Conservation (phyloP, 2,113 vertebrate genomes). For the Suricata suricatta region DNA sequence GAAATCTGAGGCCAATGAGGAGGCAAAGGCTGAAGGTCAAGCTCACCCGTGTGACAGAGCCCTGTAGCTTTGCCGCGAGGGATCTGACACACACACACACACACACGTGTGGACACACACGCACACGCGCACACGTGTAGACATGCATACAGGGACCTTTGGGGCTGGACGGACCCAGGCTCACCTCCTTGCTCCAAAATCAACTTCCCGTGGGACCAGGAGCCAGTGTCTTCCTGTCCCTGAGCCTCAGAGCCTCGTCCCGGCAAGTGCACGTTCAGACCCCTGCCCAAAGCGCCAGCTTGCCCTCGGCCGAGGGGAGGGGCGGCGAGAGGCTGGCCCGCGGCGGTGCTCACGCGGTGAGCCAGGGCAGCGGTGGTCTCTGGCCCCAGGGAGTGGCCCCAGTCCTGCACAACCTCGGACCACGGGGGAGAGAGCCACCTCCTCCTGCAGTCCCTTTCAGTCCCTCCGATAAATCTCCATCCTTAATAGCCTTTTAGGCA, state of each 20-base stretch:
- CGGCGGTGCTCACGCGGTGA: rapidly evolving
- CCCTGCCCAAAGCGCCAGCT: too few relatives aligned
- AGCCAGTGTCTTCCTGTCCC: not conserved
- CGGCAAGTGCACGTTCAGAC: not conserved
- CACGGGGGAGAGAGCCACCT: not conserved
- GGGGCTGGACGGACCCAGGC: too few relatives aligned
- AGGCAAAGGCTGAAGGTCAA: not conserved
- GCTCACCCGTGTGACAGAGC: not conserved
- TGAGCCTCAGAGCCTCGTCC: not conserved
- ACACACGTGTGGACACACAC: too few relatives aligned
- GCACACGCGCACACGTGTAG: too few relatives aligned
- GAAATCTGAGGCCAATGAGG: not conserved
- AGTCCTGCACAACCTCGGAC: not conserved
- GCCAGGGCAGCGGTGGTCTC: not conserved
- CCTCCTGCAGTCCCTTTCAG: not conserved
- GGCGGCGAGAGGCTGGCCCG: not conserved
- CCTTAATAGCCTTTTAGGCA: not conserved
- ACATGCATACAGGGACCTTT: not conserved
- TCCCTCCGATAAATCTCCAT: not conserved
- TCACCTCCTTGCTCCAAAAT: not conserved
- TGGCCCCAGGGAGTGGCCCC: not conserved
- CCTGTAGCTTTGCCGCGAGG: not conserved
- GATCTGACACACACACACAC: too few relatives aligned
- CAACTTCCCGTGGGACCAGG: not conserved
- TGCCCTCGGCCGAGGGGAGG: not conserved